A percentile compares a stretch with the other conserved stretches of the same genome.
Evolutionary conservation across 2,113 vertebrate species (phyloP).

Genomic region (Uria lomvia): DNA sequence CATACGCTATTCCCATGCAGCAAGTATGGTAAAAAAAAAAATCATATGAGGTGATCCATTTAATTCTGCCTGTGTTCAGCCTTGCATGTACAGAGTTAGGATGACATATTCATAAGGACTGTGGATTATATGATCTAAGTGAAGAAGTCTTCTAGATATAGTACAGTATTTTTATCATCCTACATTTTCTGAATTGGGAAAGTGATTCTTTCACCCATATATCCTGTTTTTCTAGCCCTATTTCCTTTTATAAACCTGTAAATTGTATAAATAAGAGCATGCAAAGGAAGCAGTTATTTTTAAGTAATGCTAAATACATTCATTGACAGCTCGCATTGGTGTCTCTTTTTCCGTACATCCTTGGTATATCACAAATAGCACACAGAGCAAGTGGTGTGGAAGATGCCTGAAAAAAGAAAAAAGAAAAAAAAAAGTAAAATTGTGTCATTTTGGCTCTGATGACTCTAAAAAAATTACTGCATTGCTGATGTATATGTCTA

Average conservation of each 20-base stretch:
- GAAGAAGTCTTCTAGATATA: not conserved
- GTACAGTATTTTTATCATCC: constrained; percentile 1
- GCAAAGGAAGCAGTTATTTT: constrained; percentile 64
- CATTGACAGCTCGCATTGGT: constrained; percentile 52
- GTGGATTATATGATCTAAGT: not conserved
- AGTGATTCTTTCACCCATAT: not conserved
- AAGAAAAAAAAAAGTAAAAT: not conserved
- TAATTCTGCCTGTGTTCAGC: not conserved
- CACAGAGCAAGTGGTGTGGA: constrained; percentile 20
- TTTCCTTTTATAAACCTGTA: constrained; percentile 55
- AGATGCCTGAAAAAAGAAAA: not conserved
- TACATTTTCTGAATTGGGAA: not conserved
- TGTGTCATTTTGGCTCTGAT: not conserved
- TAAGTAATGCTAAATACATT: constrained; percentile 59
- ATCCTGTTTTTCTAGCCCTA: not conserved
- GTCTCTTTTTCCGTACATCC: constrained; percentile 55
- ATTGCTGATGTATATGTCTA: not conserved
- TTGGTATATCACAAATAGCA: constrained; percentile 55
- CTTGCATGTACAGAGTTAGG: not conserved
- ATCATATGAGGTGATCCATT: not conserved
- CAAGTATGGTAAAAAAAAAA: not conserved
- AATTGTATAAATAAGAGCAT: constrained; percentile 50
- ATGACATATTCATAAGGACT: not conserved
- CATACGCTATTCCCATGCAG: not conserved
- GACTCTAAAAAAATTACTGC: not conserved